phyloP scores from a whole-genome alignment of 2,888 invertebrate genomes.

The Drosophila pegasa region DNA sequence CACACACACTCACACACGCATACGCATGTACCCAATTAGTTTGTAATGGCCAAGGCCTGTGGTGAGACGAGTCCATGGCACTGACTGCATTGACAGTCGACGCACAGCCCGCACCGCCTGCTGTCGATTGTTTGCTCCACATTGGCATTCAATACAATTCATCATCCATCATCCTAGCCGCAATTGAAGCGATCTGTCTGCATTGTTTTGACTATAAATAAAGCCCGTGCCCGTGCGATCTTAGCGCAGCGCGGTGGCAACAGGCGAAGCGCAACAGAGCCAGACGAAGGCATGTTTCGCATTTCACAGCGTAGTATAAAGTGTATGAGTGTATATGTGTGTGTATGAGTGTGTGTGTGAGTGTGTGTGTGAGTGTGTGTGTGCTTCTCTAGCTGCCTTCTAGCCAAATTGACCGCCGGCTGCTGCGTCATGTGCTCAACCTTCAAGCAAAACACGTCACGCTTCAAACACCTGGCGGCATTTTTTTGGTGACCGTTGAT shows the following conservation, averaged over 20 bases:
- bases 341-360: not conserved
- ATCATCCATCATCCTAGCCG: conserved; percentile 64
- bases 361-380: conserved; percentile 1
- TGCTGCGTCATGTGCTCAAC: conserved; percentile 29
- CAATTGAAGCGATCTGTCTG: conserved; percentile 74
- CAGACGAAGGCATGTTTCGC: conserved; percentile 33
- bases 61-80: conserved; percentile 16
- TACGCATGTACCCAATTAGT: conserved; percentile 10
- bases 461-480: conserved; percentile 67
- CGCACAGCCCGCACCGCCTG: not conserved
- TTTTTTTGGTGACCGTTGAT: conserved; percentile 49
- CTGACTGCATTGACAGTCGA: conserved; percentile 24
- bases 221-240: conserved; percentile 51
- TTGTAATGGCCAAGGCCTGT: conserved; percentile 7
- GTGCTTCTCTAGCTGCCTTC: conserved; percentile 45
- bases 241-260: conserved; percentile 27
- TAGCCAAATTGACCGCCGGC: conserved; percentile 22
- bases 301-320: conserved; percentile 4
- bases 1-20: not conserved
- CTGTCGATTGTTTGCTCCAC: conserved; percentile 3
- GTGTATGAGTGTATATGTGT: not conserved
- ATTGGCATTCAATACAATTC: conserved; percentile 20
- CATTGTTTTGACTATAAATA: conserved; percentile 75
- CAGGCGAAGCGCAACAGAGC: conserved; percentile 35
- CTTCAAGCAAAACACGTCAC: conserved; percentile 60